phyloP scores from a whole-genome alignment of 2,888 invertebrate genomes.

The Apamea epomidion region DNA sequence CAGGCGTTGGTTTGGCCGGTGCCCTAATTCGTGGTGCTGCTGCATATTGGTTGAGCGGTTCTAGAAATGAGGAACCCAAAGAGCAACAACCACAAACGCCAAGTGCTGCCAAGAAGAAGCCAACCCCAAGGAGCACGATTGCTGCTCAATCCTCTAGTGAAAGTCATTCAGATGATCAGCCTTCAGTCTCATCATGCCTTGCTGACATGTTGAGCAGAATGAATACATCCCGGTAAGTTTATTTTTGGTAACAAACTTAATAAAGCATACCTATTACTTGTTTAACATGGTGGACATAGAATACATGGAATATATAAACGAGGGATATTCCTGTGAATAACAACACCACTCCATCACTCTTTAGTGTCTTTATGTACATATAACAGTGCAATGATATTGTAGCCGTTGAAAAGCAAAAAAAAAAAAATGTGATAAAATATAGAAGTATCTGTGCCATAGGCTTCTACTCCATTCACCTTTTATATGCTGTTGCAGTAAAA shows the following conservation, averaged over 20 bases:
- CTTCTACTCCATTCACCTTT: too few species aligned
- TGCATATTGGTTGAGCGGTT: constrained; percentile 49
- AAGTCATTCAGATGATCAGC: not conserved
- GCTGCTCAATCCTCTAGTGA: not conserved
- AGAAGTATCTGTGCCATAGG: too few species aligned
- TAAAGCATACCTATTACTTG: too few species aligned
- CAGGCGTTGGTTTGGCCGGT: constrained; percentile 50
- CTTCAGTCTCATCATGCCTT: constrained; percentile 46
- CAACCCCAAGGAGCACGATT: not conserved
- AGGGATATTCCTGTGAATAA: not conserved
- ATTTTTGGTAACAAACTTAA: not conserved
- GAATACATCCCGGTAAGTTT: constrained; percentile 39
- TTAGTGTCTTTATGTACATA: not conserved
- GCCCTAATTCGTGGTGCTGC: constrained; percentile 55
- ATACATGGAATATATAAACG: constrained; percentile 2
- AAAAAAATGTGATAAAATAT: too few species aligned
- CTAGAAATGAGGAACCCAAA: not conserved
- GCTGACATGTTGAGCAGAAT: constrained; percentile 45
- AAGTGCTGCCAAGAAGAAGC: not conserved
- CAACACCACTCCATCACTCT: not conserved
- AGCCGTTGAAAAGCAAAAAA: too few species aligned
- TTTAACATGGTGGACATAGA: not conserved
- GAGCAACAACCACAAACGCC: not conserved
- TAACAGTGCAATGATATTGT: too few species aligned
- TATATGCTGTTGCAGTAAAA: not conserved